Conservation (phyloP, 1,140 invertebrate genomes). For the Caligus rogercresseyi region DNA sequence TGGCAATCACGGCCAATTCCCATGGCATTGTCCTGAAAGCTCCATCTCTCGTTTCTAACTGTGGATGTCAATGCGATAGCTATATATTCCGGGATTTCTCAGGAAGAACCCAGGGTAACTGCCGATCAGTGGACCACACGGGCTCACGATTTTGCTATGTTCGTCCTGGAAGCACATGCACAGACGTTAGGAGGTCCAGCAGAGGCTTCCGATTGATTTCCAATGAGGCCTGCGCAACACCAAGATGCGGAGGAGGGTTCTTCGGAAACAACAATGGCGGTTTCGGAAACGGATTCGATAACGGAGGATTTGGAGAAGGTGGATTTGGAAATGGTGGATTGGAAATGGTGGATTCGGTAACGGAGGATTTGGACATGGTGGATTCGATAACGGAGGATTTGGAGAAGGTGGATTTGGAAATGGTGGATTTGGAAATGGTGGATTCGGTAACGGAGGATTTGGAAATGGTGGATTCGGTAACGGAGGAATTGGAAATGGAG, state of each 20-base stretch:
- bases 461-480: neutral
- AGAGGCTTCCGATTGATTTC: neutral
- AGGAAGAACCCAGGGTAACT: neutral
- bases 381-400: neutral
- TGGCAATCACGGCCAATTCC: too few relatives aligned
- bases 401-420: too few relatives aligned
- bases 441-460: neutral
- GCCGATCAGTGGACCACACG: neutral
- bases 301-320: neutral
- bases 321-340: too few relatives aligned
- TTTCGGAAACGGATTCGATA: neutral
- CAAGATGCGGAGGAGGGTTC: neutral
- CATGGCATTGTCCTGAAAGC: neutral
- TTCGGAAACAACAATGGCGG: neutral
- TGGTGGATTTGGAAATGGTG: too few relatives aligned
- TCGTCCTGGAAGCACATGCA: neutral
- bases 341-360: too few relatives aligned
- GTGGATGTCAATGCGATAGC: neutral
- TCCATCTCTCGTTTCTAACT: neutral
- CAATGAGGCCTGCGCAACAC: neutral
- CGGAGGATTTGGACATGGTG: too few relatives aligned
- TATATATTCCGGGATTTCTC: neutral
- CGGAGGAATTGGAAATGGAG: neutral
- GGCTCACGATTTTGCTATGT: neutral
- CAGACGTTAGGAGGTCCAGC: too few relatives aligned